Percentiles rank a stretch among this genome's conserved stretches.
Conservation (phyloP, 92 coral and sea anemone species). For the Metridium senile region DNA sequence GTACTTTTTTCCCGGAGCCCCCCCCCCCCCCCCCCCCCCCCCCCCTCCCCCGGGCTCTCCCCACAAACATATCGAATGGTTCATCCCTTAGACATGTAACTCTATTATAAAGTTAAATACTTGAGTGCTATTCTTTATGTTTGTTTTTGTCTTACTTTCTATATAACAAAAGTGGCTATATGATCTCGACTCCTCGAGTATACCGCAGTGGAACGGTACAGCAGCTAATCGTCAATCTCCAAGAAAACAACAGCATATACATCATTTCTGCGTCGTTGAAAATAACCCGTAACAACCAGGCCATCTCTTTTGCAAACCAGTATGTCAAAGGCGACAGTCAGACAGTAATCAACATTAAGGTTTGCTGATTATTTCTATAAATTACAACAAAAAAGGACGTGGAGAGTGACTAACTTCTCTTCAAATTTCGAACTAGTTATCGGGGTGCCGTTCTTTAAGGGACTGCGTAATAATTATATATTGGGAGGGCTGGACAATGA, state of each 20-base stretch:
- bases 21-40: too few relatives aligned
- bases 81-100: neutral
- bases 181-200: constrained; percentile 65
- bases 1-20: too few relatives aligned
- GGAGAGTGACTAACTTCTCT: too few relatives aligned
- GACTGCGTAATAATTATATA: too few relatives aligned
- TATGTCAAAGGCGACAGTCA: constrained; percentile 27
- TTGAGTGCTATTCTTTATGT: neutral
- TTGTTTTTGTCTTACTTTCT: too few relatives aligned
- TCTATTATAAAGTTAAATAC: neutral
- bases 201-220: constrained; percentile 67
- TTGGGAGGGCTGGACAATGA: too few relatives aligned
- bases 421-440: too few relatives aligned
- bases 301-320: neutral
- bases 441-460: too few relatives aligned
- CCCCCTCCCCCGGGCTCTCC: too few relatives aligned
- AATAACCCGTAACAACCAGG: neutral
- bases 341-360: constrained; percentile 40
- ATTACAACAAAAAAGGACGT: too few relatives aligned
- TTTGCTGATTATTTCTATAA: neutral
- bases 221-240: constrained; percentile 50
- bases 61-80: too few relatives aligned
- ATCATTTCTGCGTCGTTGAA: constrained; percentile 37
- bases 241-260: constrained; percentile 34
- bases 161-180: constrained; percentile 45